Evolutionary conservation across 2,797 vertebrate genomes (phyloP).

Genomic region (Peromyscus nudipes): DNA sequence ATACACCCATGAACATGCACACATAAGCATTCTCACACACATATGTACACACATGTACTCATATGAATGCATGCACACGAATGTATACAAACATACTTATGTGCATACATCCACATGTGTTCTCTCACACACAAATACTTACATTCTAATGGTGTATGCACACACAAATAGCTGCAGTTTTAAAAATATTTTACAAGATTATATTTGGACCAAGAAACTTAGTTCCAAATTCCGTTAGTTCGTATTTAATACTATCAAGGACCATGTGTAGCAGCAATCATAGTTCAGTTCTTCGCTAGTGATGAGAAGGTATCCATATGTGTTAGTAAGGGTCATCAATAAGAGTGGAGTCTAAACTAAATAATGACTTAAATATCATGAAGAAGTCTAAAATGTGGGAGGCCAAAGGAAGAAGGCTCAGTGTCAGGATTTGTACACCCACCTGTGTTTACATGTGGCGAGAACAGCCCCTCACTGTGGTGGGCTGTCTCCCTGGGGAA

Average conservation of each 20-base stretch:
- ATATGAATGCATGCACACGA: too few relatives aligned
- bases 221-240: not conserved
- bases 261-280: not conserved
- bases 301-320: not conserved
- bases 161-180: not conserved
- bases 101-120: not conserved
- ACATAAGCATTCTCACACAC: too few relatives aligned
- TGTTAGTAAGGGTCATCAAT: not conserved
- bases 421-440: not conserved
- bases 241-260: not conserved
- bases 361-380: not conserved
- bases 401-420: not conserved
- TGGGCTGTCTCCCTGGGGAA: not conserved
- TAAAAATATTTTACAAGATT: not conserved
- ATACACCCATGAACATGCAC: too few relatives aligned
- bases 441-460: not conserved
- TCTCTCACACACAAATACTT: not conserved
- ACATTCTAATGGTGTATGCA: not conserved
- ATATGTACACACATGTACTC: not conserved
- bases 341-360: not conserved
- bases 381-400: not conserved
- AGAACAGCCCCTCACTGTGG: not conserved
- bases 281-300: not conserved
- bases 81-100: not conserved
- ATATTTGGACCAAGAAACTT: not conserved